A percentile compares a stretch with the other conserved stretches of the same genome.
phyloP scores from a whole-genome alignment of 2,888 invertebrate species.

The Drosophila stalkeri region DNA sequence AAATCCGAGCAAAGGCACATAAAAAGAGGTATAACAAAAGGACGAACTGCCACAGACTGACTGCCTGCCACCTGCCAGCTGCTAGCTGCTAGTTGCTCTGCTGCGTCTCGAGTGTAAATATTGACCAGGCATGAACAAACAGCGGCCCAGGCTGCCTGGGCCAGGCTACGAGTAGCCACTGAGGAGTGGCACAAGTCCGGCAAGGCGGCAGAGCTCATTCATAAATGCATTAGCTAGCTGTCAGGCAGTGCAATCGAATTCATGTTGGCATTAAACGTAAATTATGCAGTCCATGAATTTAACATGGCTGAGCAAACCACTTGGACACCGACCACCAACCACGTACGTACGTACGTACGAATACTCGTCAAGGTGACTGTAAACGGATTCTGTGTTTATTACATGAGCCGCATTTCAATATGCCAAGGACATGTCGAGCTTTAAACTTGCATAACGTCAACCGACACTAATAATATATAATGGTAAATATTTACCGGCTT shows the following conservation, averaged over 20 bases:
- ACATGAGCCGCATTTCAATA: conserved; percentile 66
- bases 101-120: conserved; percentile 49
- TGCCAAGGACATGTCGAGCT: conserved; percentile 48
- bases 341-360: conserved; percentile 29
- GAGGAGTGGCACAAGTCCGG: conserved; percentile 1
- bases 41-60: background rate
- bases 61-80: background rate
- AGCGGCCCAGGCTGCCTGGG: conserved; percentile 8
- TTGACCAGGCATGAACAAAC: conserved; percentile 52
- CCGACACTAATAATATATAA: conserved; percentile 50
- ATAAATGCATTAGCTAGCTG: conserved; percentile 72
- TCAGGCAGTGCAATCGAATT: conserved; percentile 69
- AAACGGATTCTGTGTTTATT: conserved; percentile 72
- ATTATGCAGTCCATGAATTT: conserved; percentile 75
- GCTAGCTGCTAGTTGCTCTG: background rate
- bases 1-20: conserved; percentile 41
- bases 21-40: conserved; percentile 48
- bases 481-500: background rate
- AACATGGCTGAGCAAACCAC: conserved; percentile 65
- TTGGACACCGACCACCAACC: conserved; percentile 54
- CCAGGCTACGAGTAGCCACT: conserved; percentile 3
- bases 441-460: conserved; percentile 17
- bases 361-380: conserved; percentile 71
- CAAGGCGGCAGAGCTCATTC: conserved; percentile 60
- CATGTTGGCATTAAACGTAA: conserved; percentile 74